A percentile compares a stretch with the other conserved stretches of the same genome.
Evolutionary conservation across 2,113 vertebrate species (phyloP).

Genomic region (Trichechus manatus): DNA sequence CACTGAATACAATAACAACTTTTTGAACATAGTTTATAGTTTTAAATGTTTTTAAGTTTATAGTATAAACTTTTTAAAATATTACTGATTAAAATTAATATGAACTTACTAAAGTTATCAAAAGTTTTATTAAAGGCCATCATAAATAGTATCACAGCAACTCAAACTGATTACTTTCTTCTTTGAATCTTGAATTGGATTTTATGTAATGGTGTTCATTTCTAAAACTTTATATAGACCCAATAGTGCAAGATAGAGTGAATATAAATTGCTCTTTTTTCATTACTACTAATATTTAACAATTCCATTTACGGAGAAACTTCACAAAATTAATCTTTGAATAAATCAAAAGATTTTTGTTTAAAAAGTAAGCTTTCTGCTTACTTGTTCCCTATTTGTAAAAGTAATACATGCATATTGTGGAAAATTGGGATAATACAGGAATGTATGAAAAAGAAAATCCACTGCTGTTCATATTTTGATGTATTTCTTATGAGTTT

Average conservation of each 20-base stretch:
- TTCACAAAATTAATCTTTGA: background rate
- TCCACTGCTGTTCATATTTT: constrained; percentile 11
- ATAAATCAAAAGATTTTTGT: background rate
- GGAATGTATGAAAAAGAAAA: background rate
- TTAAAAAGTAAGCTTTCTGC: background rate
- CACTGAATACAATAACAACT: background rate
- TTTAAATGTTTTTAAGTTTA: background rate
- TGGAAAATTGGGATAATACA: background rate
- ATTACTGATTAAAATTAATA: constrained; percentile 15
- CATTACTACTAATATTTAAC: background rate
- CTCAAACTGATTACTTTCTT: constrained; percentile 13
- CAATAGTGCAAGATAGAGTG: background rate
- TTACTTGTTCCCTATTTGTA: background rate
- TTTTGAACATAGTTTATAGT: background rate
- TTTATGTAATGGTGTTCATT: background rate
- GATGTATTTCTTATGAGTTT: background rate
- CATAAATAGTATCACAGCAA: background rate
- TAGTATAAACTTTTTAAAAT: constrained; percentile 5
- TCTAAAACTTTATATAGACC: background rate
- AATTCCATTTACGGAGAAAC: background rate
- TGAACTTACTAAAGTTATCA: constrained; percentile 13
- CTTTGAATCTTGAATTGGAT: background rate
- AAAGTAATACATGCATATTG: background rate
- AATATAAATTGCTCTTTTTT: constrained; percentile 27
- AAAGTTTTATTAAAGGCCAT: background rate